phyloP scores from a whole-genome alignment of 2,113 vertebrate species.

The Astatotilapia flaviijosephi region DNA sequence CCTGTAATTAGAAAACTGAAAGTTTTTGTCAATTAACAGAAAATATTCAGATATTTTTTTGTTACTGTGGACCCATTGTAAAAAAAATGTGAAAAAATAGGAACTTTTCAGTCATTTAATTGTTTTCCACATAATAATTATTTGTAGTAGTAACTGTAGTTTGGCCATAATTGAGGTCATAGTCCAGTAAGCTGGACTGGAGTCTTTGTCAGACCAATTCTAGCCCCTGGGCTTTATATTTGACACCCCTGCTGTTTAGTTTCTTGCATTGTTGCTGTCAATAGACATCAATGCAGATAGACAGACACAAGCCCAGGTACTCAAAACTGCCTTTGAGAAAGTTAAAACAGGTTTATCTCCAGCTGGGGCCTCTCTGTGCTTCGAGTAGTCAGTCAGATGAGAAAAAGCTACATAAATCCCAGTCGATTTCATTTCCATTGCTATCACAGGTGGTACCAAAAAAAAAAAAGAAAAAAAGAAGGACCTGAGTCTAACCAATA shows the following conservation, averaged over 20 bases:
- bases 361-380: not conserved
- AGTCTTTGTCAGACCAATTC: not conserved
- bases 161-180: not conserved
- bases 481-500: not conserved
- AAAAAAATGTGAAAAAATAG: not conserved
- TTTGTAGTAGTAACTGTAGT: not conserved
- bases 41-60: not conserved
- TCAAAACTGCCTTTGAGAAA: not conserved
- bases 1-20: not conserved
- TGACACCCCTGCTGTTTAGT: not conserved
- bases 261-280: not conserved
- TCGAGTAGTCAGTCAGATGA: not conserved
- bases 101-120: not conserved
- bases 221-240: not conserved
- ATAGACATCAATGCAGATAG: not conserved
- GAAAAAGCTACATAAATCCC: not conserved
- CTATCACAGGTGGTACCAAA: not conserved
- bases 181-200: not conserved
- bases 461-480: accelerated
- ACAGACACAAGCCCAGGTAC: not conserved
- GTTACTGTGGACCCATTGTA: not conserved
- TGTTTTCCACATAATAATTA: not conserved
- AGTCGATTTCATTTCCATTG: not conserved
- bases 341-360: not conserved
- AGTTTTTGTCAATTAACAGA: not conserved